Percentiles rank a stretch among this genome's conserved stretches.
Evolutionary conservation across 2,888 invertebrate species (phyloP).

Genomic region (Ormyrus nitidulus): DNA sequence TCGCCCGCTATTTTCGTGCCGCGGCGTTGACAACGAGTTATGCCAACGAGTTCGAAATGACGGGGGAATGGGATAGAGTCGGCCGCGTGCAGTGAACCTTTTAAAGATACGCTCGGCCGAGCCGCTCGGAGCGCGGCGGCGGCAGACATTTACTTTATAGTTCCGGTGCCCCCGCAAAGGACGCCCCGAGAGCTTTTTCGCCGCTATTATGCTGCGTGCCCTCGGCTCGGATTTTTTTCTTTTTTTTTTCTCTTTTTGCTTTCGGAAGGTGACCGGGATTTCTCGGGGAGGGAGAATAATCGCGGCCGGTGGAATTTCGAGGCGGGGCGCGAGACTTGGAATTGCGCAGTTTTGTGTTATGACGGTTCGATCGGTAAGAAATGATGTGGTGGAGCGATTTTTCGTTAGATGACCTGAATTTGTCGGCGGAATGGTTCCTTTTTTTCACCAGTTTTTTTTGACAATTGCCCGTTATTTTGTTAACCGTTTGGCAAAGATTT

Average conservation of each 20-base stretch:
- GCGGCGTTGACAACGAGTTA: slow-evolving; percentile 51
- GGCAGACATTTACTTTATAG: slow-evolving; percentile 49
- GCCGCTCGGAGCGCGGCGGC: not conserved
- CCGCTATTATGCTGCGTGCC: not conserved
- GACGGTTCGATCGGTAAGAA: no score
- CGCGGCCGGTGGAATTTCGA: no score
- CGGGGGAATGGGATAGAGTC: not conserved
- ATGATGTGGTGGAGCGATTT: no score
- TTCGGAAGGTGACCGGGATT: no score
- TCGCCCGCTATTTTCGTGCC: slow-evolving; percentile 46
- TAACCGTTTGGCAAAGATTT: no score
- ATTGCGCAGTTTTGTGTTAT: no score
- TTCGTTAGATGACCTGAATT: no score
- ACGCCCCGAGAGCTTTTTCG: slow-evolving; percentile 4
- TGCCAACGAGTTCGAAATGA: slow-evolving; percentile 37
- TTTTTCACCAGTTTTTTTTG: no score
- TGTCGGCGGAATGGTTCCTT: no score
- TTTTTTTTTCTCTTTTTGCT: not conserved
- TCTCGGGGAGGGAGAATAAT: no score
- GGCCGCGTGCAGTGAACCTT: slow-evolving; percentile 52
- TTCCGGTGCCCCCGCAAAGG: slow-evolving; percentile 36
- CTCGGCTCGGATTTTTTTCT: not conserved
- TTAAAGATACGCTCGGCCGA: slow-evolving; percentile 49
- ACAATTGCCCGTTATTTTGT: no score
- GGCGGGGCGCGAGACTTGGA: no score